These are phyloP conservation scores for Marmota flaviventris DNA, from an alignment of 2,113 vertebrate species.

Conservation along the genomic window DNA sequence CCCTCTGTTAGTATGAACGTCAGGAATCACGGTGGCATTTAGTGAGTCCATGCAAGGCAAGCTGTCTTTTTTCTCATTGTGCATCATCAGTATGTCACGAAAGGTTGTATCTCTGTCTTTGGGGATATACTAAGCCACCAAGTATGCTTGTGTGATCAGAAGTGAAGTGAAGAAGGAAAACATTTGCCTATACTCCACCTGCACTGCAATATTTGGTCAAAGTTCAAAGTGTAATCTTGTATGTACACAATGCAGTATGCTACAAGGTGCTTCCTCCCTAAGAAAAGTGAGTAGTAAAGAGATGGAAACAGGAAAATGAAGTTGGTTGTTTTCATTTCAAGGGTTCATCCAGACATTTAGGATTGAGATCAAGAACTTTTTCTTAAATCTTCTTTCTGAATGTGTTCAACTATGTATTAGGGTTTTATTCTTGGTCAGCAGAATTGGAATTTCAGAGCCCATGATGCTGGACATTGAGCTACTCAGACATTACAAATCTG, in stretches of 20 bases:
- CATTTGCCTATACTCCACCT: neutral
- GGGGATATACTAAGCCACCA: neutral
- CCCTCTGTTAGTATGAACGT: neutral
- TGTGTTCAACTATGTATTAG: neutral
- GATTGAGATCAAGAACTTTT: neutral
- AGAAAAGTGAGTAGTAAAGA: neutral
- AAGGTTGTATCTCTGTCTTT: neutral
- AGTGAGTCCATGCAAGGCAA: neutral
- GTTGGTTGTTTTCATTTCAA: neutral
- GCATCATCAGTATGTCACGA: neutral
- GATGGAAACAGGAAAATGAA: neutral
- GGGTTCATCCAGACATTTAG: neutral
- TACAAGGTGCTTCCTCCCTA: neutral
- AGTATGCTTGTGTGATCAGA: neutral
- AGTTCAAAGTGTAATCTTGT: neutral
- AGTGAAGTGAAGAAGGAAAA: neutral
- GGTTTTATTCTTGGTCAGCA: neutral
- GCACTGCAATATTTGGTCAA: neutral
- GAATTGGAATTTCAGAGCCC: neutral
- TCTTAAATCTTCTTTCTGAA: neutral
- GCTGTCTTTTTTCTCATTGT: neutral
- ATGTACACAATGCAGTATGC: neutral
- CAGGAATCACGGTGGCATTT: neutral
- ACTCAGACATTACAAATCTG: neutral
- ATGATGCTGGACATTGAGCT: neutral